A percentile compares a stretch with the other conserved stretches of the same genome.
phyloP scores from a whole-genome alignment of 2,888 invertebrate genomes.

The Cerceris rybyensis region DNA sequence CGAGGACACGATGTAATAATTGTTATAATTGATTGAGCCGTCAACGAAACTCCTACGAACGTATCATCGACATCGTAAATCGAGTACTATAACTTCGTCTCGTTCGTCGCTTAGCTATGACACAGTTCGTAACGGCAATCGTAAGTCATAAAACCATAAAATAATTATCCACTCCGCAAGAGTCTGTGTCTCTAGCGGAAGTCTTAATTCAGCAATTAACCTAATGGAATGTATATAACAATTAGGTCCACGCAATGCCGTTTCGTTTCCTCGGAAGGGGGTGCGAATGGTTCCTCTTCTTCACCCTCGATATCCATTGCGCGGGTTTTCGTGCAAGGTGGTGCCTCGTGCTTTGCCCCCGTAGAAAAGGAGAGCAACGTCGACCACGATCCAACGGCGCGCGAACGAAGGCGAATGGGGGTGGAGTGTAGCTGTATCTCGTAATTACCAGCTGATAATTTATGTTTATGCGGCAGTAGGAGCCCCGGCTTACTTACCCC shows the following conservation, averaged over 20 bases:
- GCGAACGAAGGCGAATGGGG: slow-evolving; percentile 19
- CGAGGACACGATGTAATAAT: too few relatives aligned
- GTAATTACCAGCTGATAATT: slow-evolving; percentile 82
- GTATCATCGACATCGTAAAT: neutral
- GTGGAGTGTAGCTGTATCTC: slow-evolving; percentile 76
- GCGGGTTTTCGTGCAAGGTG: slow-evolving; percentile 33
- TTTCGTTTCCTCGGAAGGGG: slow-evolving; percentile 69
- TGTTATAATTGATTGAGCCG: too few relatives aligned
- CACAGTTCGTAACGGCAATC: slow-evolving; percentile 22
- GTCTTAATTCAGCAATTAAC: slow-evolving; percentile 82
- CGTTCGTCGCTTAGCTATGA: neutral
- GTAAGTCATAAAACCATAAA: slow-evolving; percentile 62
- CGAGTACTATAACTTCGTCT: neutral
- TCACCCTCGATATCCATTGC: slow-evolving; percentile 16
- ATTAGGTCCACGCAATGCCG: slow-evolving; percentile 74
- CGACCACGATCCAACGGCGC: slow-evolving; percentile 22
- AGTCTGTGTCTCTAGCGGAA: slow-evolving; percentile 69
- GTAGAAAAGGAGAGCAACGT: slow-evolving; percentile 67
- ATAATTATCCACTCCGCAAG: slow-evolving; percentile 68
- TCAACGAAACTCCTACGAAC: neutral
- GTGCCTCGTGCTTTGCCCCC: slow-evolving; percentile 24
- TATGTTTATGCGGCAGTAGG: slow-evolving; percentile 80
- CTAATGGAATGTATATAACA: slow-evolving; percentile 82
- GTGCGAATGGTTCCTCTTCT: slow-evolving; percentile 57
- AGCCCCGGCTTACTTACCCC: slow-evolving; percentile 78